A percentile compares a stretch with the other conserved stretches of the same genome.
Conservation (phyloP, 2,113 vertebrate genomes). For the Channa maculata region DNA sequence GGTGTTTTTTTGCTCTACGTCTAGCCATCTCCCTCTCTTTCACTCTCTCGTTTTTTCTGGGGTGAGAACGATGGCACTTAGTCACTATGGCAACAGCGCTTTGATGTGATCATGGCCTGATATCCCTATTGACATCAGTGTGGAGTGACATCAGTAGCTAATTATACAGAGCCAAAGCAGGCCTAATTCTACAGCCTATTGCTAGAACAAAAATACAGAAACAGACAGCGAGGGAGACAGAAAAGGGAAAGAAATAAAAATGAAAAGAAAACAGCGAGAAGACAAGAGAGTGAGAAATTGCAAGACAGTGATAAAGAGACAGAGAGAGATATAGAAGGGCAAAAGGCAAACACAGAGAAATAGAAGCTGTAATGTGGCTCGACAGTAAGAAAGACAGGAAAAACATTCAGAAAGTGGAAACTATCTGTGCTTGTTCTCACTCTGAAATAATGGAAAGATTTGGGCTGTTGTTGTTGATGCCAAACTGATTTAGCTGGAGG, state of each 20-base stretch:
- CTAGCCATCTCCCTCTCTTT: slow-evolving; percentile 35
- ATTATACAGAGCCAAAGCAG: slow-evolving; percentile 71
- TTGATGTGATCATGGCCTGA: slow-evolving; percentile 82
- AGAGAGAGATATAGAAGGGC: slow-evolving; percentile 32
- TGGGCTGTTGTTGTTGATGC: slow-evolving; percentile 60
- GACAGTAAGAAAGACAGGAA: slow-evolving; percentile 47
- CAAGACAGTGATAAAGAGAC: slow-evolving; percentile 30
- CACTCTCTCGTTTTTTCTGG: slow-evolving; percentile 43
- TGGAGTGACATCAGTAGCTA: slow-evolving; percentile 79
- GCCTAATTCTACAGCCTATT: slow-evolving; percentile 50
- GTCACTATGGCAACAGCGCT: slow-evolving; percentile 83
- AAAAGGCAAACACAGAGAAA: slow-evolving; percentile 54
- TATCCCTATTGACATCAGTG: slow-evolving; percentile 80
- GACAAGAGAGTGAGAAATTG: slow-evolving; percentile 1
- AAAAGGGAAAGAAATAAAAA: not conserved
- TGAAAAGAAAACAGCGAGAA: slow-evolving; percentile 16
- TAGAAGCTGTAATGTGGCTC: slow-evolving; percentile 37
- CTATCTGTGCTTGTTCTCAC: slow-evolving; percentile 40
- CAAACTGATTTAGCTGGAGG: slow-evolving; percentile 72
- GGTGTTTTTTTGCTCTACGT: slow-evolving; percentile 43
- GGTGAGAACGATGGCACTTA: slow-evolving; percentile 83
- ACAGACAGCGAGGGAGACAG: not conserved
- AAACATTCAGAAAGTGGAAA: slow-evolving; percentile 59
- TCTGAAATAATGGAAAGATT: slow-evolving; percentile 64
- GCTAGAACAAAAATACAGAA: slow-evolving; percentile 37